Base-by-base conservation (phyloP, 2,113 vertebrate genomes). In the Rhinogobius similis region DNA sequence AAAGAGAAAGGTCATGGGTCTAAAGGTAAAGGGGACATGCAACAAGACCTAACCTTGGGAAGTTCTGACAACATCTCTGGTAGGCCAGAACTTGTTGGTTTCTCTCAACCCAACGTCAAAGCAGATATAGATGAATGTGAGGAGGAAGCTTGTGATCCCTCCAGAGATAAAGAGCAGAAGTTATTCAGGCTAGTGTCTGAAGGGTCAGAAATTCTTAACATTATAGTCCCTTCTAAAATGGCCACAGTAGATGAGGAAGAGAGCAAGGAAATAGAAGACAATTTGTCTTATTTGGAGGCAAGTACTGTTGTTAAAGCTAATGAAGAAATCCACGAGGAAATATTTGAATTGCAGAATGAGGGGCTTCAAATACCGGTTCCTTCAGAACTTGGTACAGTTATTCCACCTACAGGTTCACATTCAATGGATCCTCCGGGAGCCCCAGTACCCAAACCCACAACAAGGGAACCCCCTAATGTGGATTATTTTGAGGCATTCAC, bases 401-500 rank as follows among this genome's bases (percentile, higher is more conserved):
- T 55, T 23, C 55, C 62, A 53, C 44, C 43, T 10, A 7, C 50
- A 0, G 36, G 36, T 50, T 27, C 20, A 4, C 23, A 53, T 36
- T 10, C 29, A 1, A 86, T 83, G 68, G 88, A 90, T 64, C 88
- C 88, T 44, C 77, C 83, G 1, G 79, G 88, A 3, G 79, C 89
- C 46, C 75, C 88, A 0, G 73, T 87, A 46, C 39, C 84, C 18
- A 85, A 75, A 72, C 70, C 68, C 53, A 29, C 64, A 2, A 68
- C 1, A 10, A 81, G 65, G 69, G 68, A 38, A 72, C 44, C 72
- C 21, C 9, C 46, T 6, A 93, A 94, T 44, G 76, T 91, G 62
- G 97, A 98, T 88, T 97, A 98, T 89, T 96, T 98, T 90, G 96
- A 96, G 91, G 94, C 96, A 46, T 95, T 95, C 26, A 93, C 93